phyloP scores from a whole-genome alignment of 2,113 vertebrate species.

The Columbina picui region DNA sequence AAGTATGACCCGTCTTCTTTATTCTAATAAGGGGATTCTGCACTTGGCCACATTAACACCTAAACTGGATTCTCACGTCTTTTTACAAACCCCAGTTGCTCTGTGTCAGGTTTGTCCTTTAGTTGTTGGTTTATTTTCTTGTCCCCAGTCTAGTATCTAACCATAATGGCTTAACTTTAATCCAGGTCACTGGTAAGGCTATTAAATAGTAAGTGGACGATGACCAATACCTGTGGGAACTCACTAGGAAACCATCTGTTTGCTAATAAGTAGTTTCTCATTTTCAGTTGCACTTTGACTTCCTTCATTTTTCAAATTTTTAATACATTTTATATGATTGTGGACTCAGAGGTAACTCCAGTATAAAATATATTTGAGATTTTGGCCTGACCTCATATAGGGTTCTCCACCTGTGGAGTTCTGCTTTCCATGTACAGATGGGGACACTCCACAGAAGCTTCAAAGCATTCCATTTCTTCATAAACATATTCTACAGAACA shows the following conservation, averaged over 20 bases:
- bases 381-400: background rate
- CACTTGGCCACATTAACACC: background rate
- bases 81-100: background rate
- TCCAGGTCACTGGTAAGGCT: background rate
- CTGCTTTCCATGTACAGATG: background rate
- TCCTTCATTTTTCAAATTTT: background rate
- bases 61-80: background rate
- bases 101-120: background rate
- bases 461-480: background rate
- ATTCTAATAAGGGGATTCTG: background rate
- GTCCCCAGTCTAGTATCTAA: background rate
- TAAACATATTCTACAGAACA: background rate
- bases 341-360: background rate
- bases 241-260: background rate
- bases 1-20: constrained; percentile 33
- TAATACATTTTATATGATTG: background rate
- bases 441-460: background rate
- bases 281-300: background rate
- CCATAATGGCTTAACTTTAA: background rate
- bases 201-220: background rate
- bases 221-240: background rate
- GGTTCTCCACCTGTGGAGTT: background rate
- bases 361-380: background rate
- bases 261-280: background rate
- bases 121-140: background rate